Percentiles rank a stretch among this genome's conserved stretches.
phyloP scores from a whole-genome alignment of 2,888 invertebrate genomes.

The Brenthis ino region DNA sequence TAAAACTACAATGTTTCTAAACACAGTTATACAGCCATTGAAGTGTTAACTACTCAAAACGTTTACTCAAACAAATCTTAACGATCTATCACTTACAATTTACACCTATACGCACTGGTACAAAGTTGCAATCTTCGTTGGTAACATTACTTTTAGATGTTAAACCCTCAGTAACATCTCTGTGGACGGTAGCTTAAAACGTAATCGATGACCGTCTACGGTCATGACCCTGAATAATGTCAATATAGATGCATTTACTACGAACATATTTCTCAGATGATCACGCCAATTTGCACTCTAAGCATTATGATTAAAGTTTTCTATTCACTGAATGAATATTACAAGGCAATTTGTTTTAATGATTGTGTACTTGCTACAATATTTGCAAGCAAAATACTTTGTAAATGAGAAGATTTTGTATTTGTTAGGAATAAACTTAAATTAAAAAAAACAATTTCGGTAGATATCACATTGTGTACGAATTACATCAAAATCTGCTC shows the following conservation, averaged over 20 bases:
- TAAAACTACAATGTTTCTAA: constrained; percentile 9
- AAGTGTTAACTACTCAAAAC: constrained; percentile 34
- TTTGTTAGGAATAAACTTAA: not conserved
- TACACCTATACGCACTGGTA: constrained; percentile 2
- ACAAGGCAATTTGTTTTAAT: constrained; percentile 18
- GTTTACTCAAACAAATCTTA: constrained; percentile 34
- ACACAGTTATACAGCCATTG: constrained; percentile 29
- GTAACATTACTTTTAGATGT: constrained; percentile 10
- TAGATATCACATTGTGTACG: too few species aligned
- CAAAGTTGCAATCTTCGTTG: not conserved
- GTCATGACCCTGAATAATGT: constrained; percentile 47
- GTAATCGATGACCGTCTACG: constrained; percentile 41
- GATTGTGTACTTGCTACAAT: constrained; percentile 3
- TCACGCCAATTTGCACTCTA: constrained; percentile 12
- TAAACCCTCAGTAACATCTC: constrained; percentile 19
- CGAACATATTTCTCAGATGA: constrained; percentile 19
- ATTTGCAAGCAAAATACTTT: constrained; percentile 1
- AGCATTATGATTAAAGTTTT: not conserved
- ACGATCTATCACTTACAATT: constrained; percentile 16
- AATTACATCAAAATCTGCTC: too few species aligned
- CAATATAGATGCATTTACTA: constrained; percentile 41
- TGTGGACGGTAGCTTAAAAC: constrained; percentile 35
- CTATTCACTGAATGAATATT: not conserved
- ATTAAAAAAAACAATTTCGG: not conserved
- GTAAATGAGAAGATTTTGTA: not conserved